Evolutionary conservation across 1,140 invertebrate species (phyloP), one percentile per base, ranked within the genome.

Genomic region (Drosophila pectinifera): DNA sequence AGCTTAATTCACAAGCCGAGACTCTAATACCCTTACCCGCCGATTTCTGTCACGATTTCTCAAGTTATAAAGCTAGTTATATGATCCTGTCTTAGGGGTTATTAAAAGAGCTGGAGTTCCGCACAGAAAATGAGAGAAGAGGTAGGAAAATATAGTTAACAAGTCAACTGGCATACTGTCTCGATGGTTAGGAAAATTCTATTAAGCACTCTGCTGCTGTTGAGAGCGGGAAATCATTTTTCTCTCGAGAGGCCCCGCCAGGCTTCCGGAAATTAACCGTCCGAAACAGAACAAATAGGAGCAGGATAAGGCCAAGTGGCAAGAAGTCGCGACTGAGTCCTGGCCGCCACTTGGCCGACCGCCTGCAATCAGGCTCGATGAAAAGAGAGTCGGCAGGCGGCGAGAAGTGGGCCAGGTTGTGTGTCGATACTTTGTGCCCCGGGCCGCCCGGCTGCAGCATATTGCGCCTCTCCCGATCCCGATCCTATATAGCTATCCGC

Each of bases 331-430:
- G 48, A 43, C 39, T 69, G n/a, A n/a, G n/a, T n/a, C n/a, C n/a
- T n/a, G n/a, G n/a, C 42, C 28, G 58, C 46, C 63, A 80, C 79
- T 79, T 74, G 76, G 74, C 51, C 73, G 31, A n/a, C n/a, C n/a
- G n/a, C n/a, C n/a, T 74, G 75, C 80, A 75, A 84, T 79, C 80
- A 79, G 53, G 39, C 41, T 57, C 65, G 18, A 14, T 38, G 63
- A 65, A 65, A 63, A 13, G 31, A 26, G 42, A 65, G 61, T 63
- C 26, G 18, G 41, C 26, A 24, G 28, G n/a, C n/a, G n/a, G n/a
- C n/a, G n/a, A n/a, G n/a, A 48, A 43, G 53, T 8, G 24, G 38
- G 45, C 45, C 14, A 34, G 31, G 10, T 5, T 34, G 22, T 39
- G 65, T 46, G 56, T 45, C 64, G 55, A 72, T 73, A 57, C 53